Base-by-base conservation (phyloP, 1,140 invertebrate genomes). In the Physella acuta region DNA sequence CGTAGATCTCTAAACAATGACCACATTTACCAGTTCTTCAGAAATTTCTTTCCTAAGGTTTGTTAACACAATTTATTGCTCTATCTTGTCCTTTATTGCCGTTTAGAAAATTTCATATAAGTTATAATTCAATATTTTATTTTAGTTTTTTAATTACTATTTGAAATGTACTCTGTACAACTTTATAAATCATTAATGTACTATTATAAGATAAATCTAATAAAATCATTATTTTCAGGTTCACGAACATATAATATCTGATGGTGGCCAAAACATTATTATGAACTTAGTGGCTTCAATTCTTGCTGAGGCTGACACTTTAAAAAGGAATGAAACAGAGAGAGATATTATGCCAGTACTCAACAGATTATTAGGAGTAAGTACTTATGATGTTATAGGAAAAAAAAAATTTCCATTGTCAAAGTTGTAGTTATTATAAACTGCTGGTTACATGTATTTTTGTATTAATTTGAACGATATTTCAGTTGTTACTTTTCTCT, bases 11-110 rank as follows among this genome's bases (percentile, higher is more conserved):
- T 94, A 2, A 91, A 90, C 53, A 91, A 92, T 73, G 88, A 89
- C 34, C 87, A 90, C 68, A 92, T 94, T 71, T 92, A 92, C 81
- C 90, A 93, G 74, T 93, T 94, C 80, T 88, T 94, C 71, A 89
- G 89, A 70, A 90, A 91, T 68, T 93, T 92, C 79, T 92, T 94
- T 77, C 92, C 92, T 0, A 94, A 93, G 87, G 90, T 92, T 72
- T 71, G 74, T 73, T 26, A n/a, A n/a, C n/a, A n/a, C n/a, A n/a
- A n/a, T n/a, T n/a, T n/a, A n/a, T n/a, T n/a, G n/a, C n/a, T n/a
- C n/a, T n/a, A n/a, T n/a, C n/a, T n/a, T n/a, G n/a, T n/a, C n/a
- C n/a, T n/a, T n/a, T n/a, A n/a, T n/a, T n/a, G n/a, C n/a, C n/a
- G n/a, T n/a, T n/a, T n/a, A n/a, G n/a, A n/a, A n/a, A n/a, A n/a